Conservation (phyloP, 2,113 vertebrate species). For the Aplodontia rufa region DNA sequence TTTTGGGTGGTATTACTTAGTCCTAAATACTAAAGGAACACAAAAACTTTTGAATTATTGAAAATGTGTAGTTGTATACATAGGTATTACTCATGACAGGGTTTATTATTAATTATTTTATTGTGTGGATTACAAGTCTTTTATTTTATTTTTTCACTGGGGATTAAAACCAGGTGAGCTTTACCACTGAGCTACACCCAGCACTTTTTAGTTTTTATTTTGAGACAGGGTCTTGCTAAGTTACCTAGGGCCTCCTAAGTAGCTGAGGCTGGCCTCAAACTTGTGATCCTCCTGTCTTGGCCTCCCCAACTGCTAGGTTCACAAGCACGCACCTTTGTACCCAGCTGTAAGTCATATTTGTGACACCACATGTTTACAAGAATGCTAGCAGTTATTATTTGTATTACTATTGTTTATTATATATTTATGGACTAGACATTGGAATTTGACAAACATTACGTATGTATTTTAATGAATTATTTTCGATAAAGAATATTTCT, state of each 20-base stretch:
- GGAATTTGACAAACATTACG: not conserved
- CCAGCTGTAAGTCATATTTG: not conserved
- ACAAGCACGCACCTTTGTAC: too few relatives aligned
- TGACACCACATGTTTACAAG: not conserved
- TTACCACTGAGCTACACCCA: too few relatives aligned
- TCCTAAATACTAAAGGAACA: constrained; percentile 39
- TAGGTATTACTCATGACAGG: constrained; percentile 58
- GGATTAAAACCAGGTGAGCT: too few relatives aligned
- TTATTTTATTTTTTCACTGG: too few relatives aligned
- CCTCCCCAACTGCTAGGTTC: too few relatives aligned
- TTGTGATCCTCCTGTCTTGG: too few relatives aligned
- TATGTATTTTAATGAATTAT: not conserved
- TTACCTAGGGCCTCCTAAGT: too few relatives aligned
- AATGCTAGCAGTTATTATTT: not conserved
- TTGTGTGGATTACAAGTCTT: rapidly evolving
- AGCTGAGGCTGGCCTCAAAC: too few relatives aligned
- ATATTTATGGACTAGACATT: not conserved
- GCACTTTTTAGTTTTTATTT: too few relatives aligned
- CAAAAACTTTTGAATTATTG: constrained; percentile 42
- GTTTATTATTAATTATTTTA: constrained; percentile 38
- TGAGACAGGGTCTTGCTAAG: too few relatives aligned
- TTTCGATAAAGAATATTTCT: not conserved
- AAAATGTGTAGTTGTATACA: constrained; percentile 50
- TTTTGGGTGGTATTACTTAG: constrained; percentile 30
- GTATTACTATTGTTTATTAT: not conserved